These are phyloP conservation scores for Heliconius hortense DNA, from an alignment of 2,888 invertebrate species.

Conservation along the genomic window DNA sequence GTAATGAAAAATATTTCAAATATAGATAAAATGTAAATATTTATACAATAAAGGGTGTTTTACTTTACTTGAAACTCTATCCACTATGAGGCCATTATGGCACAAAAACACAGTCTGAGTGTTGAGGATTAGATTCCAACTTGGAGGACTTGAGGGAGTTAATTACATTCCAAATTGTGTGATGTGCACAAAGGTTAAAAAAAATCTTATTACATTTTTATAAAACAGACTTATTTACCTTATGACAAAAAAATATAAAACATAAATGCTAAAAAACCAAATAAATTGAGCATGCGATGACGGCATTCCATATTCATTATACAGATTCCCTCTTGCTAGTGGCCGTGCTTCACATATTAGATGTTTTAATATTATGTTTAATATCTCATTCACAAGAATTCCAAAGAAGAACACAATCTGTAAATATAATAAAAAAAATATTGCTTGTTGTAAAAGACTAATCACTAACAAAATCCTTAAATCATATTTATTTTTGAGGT, in stretches of 20 bases:
- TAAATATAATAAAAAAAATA: conserved; percentile 27
- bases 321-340: conserved; percentile 84
- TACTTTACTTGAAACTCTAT: too few species aligned
- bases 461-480: background rate
- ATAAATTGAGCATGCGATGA: conserved; percentile 95
- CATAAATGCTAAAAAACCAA: conserved; percentile 94
- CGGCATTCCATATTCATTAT: conserved; percentile 94
- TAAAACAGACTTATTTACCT: conserved; percentile 82
- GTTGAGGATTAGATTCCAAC: background rate
- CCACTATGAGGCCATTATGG: background rate
- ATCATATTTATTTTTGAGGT: background rate
- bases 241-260: conserved; percentile 91
- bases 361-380: conserved; percentile 91
- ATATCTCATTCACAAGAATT: conserved; percentile 87
- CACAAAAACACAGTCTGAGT: background rate
- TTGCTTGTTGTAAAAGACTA: background rate
- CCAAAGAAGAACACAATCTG: conserved; percentile 94
- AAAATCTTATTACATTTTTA: background rate
- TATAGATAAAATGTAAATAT: background rate
- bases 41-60: too few species aligned
- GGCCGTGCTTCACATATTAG: conserved; percentile 91
- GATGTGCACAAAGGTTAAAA: background rate
- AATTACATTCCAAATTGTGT: background rate
- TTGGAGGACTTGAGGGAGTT: too few species aligned
- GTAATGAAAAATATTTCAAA: conserved; percentile 42